These are phyloP conservation scores for Labroides dimidiatus DNA, from an alignment of 2,797 vertebrate genomes.

Conservation along the genomic window DNA sequence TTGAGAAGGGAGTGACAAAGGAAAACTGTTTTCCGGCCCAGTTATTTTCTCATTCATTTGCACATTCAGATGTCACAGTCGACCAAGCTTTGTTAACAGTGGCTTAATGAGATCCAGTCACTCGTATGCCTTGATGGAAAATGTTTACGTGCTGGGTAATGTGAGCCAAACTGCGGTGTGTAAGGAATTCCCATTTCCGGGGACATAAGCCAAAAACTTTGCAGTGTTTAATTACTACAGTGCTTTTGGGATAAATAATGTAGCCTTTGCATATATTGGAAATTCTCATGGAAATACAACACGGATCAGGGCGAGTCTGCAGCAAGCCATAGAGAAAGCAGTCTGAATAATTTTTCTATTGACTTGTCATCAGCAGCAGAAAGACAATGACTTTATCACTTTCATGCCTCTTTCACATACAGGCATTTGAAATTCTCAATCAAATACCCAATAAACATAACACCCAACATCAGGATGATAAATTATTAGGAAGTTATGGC, in stretches of 20 bases:
- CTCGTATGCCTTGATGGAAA: constrained; percentile 46
- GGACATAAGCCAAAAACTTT: constrained; percentile 9
- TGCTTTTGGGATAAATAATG: neutral
- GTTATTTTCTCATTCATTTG: constrained; percentile 57
- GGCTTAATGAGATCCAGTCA: constrained; percentile 64
- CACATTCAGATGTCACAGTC: constrained; percentile 59
- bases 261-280: neutral
- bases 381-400: neutral
- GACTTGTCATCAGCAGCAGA: neutral
- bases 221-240: constrained; percentile 1
- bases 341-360: neutral
- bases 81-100: constrained; percentile 61
- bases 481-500: no score
- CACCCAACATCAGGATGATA: no score
- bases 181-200: constrained; percentile 36
- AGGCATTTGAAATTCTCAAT: no score
- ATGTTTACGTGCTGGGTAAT: constrained; percentile 57
- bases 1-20: constrained; percentile 35
- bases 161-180: constrained; percentile 40
- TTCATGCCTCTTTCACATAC: no score
- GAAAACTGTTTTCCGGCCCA: constrained; percentile 51
- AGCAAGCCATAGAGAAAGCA: no score
- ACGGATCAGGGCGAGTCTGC: neutral
- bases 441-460: neutral
- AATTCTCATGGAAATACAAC: neutral